Percentiles rank a stretch among this genome's conserved stretches.
phyloP scores from a whole-genome alignment of 2,888 invertebrate species.

The Cetonia aurata region DNA sequence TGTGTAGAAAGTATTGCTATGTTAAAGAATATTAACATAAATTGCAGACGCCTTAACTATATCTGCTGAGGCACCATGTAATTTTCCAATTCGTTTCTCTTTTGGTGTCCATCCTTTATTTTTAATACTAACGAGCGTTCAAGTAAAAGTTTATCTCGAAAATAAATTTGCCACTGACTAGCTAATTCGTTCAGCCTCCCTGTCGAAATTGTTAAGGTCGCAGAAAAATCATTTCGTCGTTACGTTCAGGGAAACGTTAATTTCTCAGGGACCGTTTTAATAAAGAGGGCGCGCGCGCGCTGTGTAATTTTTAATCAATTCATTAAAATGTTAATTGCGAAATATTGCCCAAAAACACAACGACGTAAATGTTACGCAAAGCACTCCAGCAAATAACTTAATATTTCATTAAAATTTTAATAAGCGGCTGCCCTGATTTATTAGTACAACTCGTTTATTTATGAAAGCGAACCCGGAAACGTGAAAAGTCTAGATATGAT shows the following conservation, averaged over 20 bases:
- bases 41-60: too few species aligned
- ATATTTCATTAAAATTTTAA: slow-evolving; percentile 32
- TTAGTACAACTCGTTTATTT: slow-evolving; percentile 28
- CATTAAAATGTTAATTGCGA: slow-evolving; percentile 26
- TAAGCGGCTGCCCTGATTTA: slow-evolving; percentile 25
- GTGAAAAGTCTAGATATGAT: background rate
- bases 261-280: slow-evolving; percentile 14
- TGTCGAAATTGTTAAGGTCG: background rate
- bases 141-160: too few species aligned
- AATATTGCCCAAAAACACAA: slow-evolving; percentile 25
- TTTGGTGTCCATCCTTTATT: too few species aligned
- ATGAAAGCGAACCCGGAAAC: slow-evolving; percentile 8
- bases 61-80: too few species aligned
- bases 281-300: background rate
- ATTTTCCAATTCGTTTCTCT: too few species aligned
- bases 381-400: slow-evolving; percentile 16
- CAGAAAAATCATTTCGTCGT: background rate
- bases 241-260: background rate
- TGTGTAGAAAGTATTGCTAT: too few species aligned
- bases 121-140: too few species aligned
- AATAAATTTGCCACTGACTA: too few species aligned
- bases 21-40: too few species aligned
- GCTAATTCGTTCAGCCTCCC: too few species aligned
- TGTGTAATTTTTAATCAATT: slow-evolving; percentile 26
- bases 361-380: slow-evolving; percentile 15